These are phyloP conservation scores for Baccha elongata DNA, from an alignment of 2,888 invertebrate genomes.

Conservation along the genomic window DNA sequence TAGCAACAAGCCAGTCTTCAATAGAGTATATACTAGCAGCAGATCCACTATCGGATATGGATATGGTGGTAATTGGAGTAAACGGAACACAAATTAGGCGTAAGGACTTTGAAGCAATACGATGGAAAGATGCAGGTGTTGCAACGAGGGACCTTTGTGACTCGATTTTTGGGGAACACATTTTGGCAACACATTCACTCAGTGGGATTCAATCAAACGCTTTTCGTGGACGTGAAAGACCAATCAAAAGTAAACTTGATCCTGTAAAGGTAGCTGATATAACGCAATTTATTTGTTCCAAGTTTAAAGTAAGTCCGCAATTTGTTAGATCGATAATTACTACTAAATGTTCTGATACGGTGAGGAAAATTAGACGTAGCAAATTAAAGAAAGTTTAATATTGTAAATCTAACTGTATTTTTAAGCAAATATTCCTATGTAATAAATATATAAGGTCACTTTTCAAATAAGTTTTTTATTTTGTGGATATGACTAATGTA, in stretches of 20 bases:
- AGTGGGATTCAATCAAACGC: too few species aligned
- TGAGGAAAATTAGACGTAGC: constrained; percentile 84
- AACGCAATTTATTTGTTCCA: constrained; percentile 82
- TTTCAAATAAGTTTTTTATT: too few species aligned
- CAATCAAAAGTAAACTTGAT: constrained; percentile 81
- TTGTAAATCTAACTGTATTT: too few species aligned
- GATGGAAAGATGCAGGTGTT: constrained; percentile 82
- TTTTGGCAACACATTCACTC: too few species aligned
- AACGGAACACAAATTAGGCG: constrained; percentile 78
- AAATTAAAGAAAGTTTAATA: too few species aligned
- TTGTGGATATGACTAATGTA: too few species aligned
- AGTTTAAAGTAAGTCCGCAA: background rate
- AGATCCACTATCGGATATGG: background rate
- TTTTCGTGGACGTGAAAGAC: constrained; percentile 57
- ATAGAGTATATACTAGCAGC: background rate
- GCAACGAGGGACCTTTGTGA: constrained; percentile 84
- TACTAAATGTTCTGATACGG: constrained; percentile 85
- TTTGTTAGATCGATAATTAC: constrained; percentile 84
- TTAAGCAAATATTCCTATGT: too few species aligned
- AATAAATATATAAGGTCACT: too few species aligned
- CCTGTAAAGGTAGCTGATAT: constrained; percentile 84
- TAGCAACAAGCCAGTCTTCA: too few species aligned
- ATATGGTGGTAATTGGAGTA: constrained; percentile 76
- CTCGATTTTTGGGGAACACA: constrained; percentile 83
- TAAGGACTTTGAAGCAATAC: too few species aligned